phyloP scores from a whole-genome alignment of 2,113 vertebrate genomes.

The Coryphaenoides rupestris region DNA sequence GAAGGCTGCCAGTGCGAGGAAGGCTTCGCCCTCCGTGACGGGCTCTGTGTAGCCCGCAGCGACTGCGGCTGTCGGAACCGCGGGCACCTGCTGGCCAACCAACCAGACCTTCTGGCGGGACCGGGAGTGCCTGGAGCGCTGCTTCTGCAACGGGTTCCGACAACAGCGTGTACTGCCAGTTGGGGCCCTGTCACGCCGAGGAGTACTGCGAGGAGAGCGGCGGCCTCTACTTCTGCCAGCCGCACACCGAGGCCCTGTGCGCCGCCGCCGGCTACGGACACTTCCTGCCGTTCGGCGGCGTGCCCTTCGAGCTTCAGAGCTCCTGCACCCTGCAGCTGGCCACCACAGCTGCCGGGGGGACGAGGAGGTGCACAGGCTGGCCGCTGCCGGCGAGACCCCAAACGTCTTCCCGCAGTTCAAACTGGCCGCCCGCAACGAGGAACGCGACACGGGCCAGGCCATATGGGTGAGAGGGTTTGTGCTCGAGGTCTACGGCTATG shows the following conservation, averaged over 20 bases:
- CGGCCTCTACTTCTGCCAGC: conserved; percentile 83
- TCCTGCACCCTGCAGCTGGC: conserved; percentile 85
- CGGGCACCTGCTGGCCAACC: conserved; percentile 82
- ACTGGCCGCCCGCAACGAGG: conserved; percentile 83
- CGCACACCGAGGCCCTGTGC: conserved; percentile 85
- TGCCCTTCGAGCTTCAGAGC: conserved; percentile 92
- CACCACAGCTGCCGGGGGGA: conserved; percentile 67
- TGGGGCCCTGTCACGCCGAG: conserved; percentile 78
- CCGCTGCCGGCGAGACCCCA: conserved; percentile 7
- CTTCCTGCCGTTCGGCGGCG: conserved; percentile 86
- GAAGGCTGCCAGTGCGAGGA: conserved; percentile 94
- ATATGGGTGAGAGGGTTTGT: conserved; percentile 92
- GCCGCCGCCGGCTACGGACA: conserved; percentile 88
- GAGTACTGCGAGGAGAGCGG: conserved; percentile 88
- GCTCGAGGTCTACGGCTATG: conserved; percentile 85
- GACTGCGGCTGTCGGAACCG: conserved; percentile 90
- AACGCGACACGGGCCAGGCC: conserved; percentile 88
- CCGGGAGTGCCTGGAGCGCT: conserved; percentile 90
- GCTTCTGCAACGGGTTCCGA: conserved; percentile 95
- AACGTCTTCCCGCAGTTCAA: conserved; percentile 76
- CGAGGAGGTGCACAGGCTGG: conserved; percentile 8
- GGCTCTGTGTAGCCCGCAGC: conserved; percentile 78
- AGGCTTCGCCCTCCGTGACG: conserved; percentile 80
- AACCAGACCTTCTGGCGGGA: conserved; percentile 97
- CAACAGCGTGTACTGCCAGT: conserved; percentile 90